Evolutionary conservation across 2,888 invertebrate genomes (phyloP), one percentile per base, ranked within the genome.

Genomic region (Lasioglossum zephyrum): DNA sequence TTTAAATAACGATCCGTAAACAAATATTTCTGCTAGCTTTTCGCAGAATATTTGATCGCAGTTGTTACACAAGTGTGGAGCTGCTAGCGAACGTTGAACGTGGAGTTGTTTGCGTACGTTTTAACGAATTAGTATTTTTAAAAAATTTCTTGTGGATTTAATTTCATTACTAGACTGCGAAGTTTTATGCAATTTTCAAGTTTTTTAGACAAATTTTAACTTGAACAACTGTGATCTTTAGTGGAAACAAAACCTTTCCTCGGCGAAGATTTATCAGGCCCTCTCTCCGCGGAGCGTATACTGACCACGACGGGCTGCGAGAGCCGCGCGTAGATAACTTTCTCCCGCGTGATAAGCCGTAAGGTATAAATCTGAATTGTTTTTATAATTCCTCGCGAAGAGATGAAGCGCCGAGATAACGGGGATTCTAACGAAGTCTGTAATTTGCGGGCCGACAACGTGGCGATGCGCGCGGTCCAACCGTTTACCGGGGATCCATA

Each of bases 331-430:
- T 81, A 91, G 92, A 92, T 92, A 92, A 92, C 93, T 92, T 93
- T 93, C 92, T 87, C 91, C 91, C 88, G 89, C 87, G 87, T 90
- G 92, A 93, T 90, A 92, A 93, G 92, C 92, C 88, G 90, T 90
- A 87, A 93, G 92, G 92, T 93, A 93, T 92, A 93, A 93, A 93
- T 94, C 93, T 92, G 92, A 93, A 94, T 94, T 93, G 92, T 93
- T 94, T 93, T 93, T 93, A 92, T 91, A 91, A 92, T 91, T 92
- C 90, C 87, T 79, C 88, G 87, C 84, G 89, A 89, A 83, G 86
- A 92, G 93, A 93, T 93, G 91, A 88, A 90, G 90, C 87, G 90
- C 91, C 92, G 90, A 91, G 93, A 93, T 94, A 93, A 93, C 92
- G 92, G 91, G 86, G 91, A 90, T 92, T 92, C 93, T 93, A 94